A percentile compares a stretch with the other conserved stretches of the same genome.
These are phyloP conservation scores for Eremophila alpestris DNA, from an alignment of 2,797 vertebrate species.

Conservation along the genomic window DNA sequence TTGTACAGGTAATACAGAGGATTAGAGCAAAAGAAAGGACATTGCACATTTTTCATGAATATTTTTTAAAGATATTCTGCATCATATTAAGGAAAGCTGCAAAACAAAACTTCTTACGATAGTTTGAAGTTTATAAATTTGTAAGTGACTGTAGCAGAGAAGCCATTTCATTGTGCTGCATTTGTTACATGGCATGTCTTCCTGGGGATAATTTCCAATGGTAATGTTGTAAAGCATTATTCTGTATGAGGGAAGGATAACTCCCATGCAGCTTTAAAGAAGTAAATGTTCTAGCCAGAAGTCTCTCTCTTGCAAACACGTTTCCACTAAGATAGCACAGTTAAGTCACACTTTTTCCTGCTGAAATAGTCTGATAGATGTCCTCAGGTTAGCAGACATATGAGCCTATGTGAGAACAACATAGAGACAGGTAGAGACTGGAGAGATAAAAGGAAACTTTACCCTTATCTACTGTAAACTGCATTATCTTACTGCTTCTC, in stretches of 20 bases:
- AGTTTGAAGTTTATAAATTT: slow-evolving; percentile 37
- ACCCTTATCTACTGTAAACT: background rate
- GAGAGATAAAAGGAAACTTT: background rate
- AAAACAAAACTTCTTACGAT: slow-evolving; percentile 32
- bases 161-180: slow-evolving; percentile 17
- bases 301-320: background rate
- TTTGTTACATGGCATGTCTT: background rate
- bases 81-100: slow-evolving; percentile 16
- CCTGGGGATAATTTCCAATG: background rate
- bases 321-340: background rate
- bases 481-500: background rate
- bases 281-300: background rate
- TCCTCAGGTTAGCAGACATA: background rate
- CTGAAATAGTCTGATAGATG: background rate
- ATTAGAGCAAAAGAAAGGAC: slow-evolving; percentile 41
- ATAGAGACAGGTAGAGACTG: background rate
- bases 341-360: background rate
- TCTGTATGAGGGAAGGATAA: background rate
- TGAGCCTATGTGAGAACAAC: background rate
- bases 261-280: background rate
- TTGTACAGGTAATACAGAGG: slow-evolving; percentile 57
- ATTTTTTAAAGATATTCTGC: slow-evolving; percentile 42
- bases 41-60: slow-evolving; percentile 27
- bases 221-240: background rate
- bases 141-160: background rate